Conservation (phyloP, 2,888 invertebrate genomes). For the Noctua pronuba region DNA sequence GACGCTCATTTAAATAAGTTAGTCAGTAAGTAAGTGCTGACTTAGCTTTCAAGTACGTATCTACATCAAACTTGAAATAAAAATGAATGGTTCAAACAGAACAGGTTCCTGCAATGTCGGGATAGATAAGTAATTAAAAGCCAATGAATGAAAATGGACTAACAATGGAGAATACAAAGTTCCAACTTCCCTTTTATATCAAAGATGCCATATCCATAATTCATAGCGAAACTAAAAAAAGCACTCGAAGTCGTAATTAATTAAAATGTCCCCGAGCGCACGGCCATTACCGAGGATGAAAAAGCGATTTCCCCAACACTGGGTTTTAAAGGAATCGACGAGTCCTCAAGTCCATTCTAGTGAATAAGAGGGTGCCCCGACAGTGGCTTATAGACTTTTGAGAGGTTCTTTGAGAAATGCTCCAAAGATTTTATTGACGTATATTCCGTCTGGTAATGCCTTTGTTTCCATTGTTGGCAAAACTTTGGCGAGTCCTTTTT, state of each 20-base stretch:
- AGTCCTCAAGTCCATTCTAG: constrained; percentile 79
- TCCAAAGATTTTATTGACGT: constrained; percentile 79
- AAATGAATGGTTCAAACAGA: neutral
- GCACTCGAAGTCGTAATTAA: constrained; percentile 82
- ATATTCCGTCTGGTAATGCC: constrained; percentile 70
- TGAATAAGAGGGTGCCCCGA: constrained; percentile 75
- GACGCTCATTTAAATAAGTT: neutral
- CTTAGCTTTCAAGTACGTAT: neutral
- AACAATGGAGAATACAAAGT: constrained; percentile 11
- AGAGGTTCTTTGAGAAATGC: constrained; percentile 80
- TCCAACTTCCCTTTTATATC: constrained; percentile 16
- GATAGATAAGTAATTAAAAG: constrained; percentile 23
- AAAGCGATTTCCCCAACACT: constrained; percentile 87
- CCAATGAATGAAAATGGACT: constrained; percentile 12
- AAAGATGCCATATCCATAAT: constrained; percentile 77
- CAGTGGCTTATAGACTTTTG: constrained; percentile 81
- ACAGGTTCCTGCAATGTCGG: neutral
- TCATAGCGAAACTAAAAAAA: constrained; percentile 83
- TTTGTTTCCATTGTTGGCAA: constrained; percentile 65
- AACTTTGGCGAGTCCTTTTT: constrained; percentile 59
- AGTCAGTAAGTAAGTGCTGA: neutral
- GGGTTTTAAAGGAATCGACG: constrained; percentile 86
- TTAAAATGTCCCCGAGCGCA: constrained; percentile 87
- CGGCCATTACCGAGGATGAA: constrained; percentile 87
- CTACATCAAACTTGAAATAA: neutral